A percentile compares a stretch with the other conserved stretches of the same genome.
These are phyloP conservation scores for Eupithecia subfuscata DNA, from an alignment of 2,888 invertebrate species.

Conservation along the genomic window DNA sequence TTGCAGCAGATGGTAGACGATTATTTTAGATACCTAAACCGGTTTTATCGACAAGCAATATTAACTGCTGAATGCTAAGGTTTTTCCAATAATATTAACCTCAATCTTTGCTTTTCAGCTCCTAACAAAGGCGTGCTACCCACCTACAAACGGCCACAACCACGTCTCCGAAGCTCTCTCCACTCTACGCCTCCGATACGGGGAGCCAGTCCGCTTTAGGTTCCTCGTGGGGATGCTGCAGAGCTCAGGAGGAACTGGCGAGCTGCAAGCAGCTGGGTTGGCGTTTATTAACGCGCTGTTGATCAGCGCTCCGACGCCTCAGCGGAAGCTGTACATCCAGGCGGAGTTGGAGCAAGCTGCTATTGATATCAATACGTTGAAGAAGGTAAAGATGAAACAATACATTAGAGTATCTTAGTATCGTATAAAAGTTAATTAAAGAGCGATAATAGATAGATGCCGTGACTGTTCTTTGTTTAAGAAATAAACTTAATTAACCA, in stretches of 20 bases:
- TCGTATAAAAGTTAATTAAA: too few relatives aligned
- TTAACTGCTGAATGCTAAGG: too few relatives aligned
- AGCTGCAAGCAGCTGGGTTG: slow-evolving; percentile 91
- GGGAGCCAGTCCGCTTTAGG: slow-evolving; percentile 96
- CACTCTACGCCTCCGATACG: slow-evolving; percentile 93
- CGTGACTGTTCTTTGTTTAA: too few relatives aligned
- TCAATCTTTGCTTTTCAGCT: slow-evolving; percentile 79
- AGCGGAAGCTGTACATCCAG: slow-evolving; percentile 92
- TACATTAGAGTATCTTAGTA: too few relatives aligned
- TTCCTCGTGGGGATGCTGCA: slow-evolving; percentile 95
- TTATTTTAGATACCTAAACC: not conserved
- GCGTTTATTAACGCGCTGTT: slow-evolving; percentile 93
- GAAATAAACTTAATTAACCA: too few relatives aligned
- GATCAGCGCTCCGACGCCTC: slow-evolving; percentile 89
- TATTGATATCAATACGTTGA: slow-evolving; percentile 86
- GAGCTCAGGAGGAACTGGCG: slow-evolving; percentile 89
- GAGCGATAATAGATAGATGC: too few relatives aligned
- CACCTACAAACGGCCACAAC: slow-evolving; percentile 89
- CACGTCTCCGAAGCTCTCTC: slow-evolving; percentile 96
- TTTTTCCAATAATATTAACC: not conserved
- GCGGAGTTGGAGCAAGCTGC: slow-evolving; percentile 93
- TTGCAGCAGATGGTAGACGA: too few relatives aligned
- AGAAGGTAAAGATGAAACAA: slow-evolving; percentile 78
- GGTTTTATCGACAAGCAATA: not conserved
- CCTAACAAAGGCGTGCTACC: slow-evolving; percentile 92